These are phyloP conservation scores for Coelopa frigida DNA, from an alignment of 1,140 invertebrate species.

Conservation along the genomic window DNA sequence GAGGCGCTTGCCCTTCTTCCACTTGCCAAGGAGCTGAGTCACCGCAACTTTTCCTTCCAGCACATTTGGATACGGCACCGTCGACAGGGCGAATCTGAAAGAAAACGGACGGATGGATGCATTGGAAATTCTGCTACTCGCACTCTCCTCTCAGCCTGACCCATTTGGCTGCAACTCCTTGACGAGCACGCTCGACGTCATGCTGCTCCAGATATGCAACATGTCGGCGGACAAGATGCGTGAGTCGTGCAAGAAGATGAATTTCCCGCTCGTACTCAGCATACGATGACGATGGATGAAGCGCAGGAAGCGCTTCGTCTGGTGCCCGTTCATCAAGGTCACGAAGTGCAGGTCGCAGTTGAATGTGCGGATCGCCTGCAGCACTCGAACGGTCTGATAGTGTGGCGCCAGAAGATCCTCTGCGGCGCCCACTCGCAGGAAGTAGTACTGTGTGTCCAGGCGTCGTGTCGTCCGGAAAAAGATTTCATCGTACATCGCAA, in stretches of 20 bases:
- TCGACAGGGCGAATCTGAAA: conserved; percentile 48
- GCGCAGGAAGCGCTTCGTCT: conserved; percentile 56
- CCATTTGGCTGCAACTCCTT: conserved; percentile 15
- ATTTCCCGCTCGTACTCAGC: conserved; percentile 61
- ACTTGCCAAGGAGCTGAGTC: conserved; percentile 18
- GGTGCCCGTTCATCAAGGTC: conserved; percentile 62
- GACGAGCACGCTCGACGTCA: conserved; percentile 68
- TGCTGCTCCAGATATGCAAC: conserved; percentile 67
- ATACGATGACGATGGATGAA: conserved; percentile 65
- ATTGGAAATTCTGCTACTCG: not conserved
- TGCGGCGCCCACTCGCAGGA: conserved; percentile 44
- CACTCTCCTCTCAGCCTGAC: too few relatives aligned
- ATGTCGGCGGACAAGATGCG: conserved; percentile 57
- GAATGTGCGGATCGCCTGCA: conserved; percentile 52
- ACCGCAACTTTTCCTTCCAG: conserved; percentile 25
- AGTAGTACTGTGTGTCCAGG: conserved; percentile 14
- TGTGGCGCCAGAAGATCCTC: conserved; percentile 60
- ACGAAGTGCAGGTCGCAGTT: conserved; percentile 66
- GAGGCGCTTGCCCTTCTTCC: conserved; percentile 21
- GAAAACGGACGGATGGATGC: not conserved
- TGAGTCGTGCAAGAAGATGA: conserved; percentile 59
- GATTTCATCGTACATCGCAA: conserved; percentile 20
- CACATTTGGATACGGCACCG: conserved; percentile 60
- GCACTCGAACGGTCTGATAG: conserved; percentile 47
- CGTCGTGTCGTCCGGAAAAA: conserved; percentile 20